Evolutionary conservation across 2,113 vertebrate species (phyloP).

Genomic region (Seriola rivoliana): DNA sequence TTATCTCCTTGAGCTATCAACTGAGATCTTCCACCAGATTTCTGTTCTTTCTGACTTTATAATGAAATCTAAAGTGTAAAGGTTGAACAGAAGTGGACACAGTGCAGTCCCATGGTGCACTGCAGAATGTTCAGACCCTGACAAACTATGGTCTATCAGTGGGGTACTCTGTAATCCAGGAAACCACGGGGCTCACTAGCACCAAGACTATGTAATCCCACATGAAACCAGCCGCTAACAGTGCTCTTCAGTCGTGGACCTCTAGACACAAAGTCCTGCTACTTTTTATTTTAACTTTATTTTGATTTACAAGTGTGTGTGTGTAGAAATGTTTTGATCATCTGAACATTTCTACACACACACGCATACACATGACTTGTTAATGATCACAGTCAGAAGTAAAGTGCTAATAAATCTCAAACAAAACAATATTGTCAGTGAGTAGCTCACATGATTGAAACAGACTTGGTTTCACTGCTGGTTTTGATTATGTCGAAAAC

Average conservation of each 20-base stretch:
- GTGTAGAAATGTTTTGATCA: conserved; percentile 35
- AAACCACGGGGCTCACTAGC: conserved; percentile 2
- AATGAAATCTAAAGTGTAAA: conserved; percentile 9
- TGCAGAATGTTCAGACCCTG: background rate
- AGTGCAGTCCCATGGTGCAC: background rate
- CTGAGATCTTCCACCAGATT: background rate
- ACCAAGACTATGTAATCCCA: conserved; percentile 18
- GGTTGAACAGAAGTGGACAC: background rate
- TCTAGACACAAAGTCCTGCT: conserved; percentile 1
- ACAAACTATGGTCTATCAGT: background rate
- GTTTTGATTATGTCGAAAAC: conserved; percentile 65
- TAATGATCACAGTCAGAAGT: conserved; percentile 34
- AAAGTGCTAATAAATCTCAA: conserved; percentile 51
- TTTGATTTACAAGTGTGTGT: background rate
- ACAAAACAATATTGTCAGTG: conserved; percentile 42
- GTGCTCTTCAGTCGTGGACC: background rate
- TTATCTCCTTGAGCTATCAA: conserved; percentile 13
- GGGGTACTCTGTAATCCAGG: background rate
- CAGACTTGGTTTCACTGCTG: conserved; percentile 44
- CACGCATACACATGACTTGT: too few relatives aligned
- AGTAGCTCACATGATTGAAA: conserved; percentile 39
- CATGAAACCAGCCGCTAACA: conserved; percentile 8
- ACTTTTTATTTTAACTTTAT: background rate
- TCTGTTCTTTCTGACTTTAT: background rate
- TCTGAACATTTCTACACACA: too few relatives aligned